Evolutionary conservation across 2,797 vertebrate species (phyloP).

Genomic region (Graptemys geographica): DNA sequence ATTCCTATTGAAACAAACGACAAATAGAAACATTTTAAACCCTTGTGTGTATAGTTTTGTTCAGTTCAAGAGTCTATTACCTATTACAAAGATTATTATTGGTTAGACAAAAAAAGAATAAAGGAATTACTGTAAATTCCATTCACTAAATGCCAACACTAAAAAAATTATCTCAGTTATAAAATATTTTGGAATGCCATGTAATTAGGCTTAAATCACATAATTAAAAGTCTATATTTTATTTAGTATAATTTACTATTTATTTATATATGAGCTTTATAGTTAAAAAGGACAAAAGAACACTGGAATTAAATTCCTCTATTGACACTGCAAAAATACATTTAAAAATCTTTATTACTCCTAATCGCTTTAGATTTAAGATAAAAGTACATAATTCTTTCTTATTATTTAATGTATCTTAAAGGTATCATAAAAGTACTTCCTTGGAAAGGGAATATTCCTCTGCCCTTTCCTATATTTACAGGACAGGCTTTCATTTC

Average conservation of each 20-base stretch:
- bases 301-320: slow-evolving; percentile 61
- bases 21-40: slow-evolving; percentile 80
- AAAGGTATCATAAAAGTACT: slow-evolving; percentile 25
- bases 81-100: slow-evolving; percentile 73
- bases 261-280: slow-evolving; percentile 75
- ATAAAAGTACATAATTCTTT: slow-evolving; percentile 57
- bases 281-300: slow-evolving; percentile 69
- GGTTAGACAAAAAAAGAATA: slow-evolving; percentile 72
- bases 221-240: slow-evolving; percentile 72
- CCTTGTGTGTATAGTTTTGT: slow-evolving; percentile 71
- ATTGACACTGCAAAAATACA: slow-evolving; percentile 51
- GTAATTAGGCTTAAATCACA: slow-evolving; percentile 68
- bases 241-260: slow-evolving; percentile 59
- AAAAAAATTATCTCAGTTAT: slow-evolving; percentile 77
- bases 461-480: slow-evolving; percentile 15
- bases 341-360: slow-evolving; percentile 37
- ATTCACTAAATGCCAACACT: slow-evolving; percentile 75
- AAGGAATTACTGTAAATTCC: slow-evolving; percentile 78
- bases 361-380: slow-evolving; percentile 43
- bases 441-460: slow-evolving; percentile 60
- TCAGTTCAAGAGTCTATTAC: slow-evolving; percentile 65
- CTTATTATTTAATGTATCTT: slow-evolving; percentile 36
- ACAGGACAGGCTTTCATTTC: background rate
- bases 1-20: slow-evolving; percentile 82
- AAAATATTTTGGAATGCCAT: slow-evolving; percentile 71